Evolutionary conservation across 2,113 vertebrate species (phyloP), one percentile per base, ranked within the genome.

Genomic region (Scalopus aquaticus): DNA sequence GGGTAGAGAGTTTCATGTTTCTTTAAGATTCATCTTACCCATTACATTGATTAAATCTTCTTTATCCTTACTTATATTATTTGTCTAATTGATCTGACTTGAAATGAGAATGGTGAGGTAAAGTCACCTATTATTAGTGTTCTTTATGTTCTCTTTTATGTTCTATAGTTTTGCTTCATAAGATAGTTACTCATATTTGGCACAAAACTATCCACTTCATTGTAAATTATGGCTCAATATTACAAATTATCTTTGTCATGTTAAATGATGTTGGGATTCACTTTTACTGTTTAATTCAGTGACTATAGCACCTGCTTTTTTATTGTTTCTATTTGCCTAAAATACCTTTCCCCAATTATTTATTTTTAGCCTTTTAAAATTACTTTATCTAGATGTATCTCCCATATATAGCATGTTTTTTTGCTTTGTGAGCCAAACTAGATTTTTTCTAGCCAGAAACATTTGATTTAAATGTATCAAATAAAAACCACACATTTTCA

Each of bases 381-480:
- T 49, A 60, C 24, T 80, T 84, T 19, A 20, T 56, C 37, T 64
- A 46, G 19, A 65, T 80, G 5, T 44, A 56, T 54, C 46, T 79
- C 9, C 72, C 72, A 15, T 35, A 42, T 39, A 26, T 12, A 54
- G 24, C 37, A 51, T 51, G 15, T 72, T 3, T 35, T 93, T 92
- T 54, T 51, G 20, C 37, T 64, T 32, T 74, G 3, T n/a, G 30
- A 86, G 10, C n/a, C 19, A 86, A 64, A 56, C 32, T 79, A 44
- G 49, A 62, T 64, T 70, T 44, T 89, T 58, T 17, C 98, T 98
- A 98, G 97, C 98, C 98, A 98, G 98, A 99, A 98, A 98, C 98
- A 98, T 98, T 97, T 98, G 98, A 98, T 98, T 98, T 98, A 98
- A 98, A 98, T 97, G 98, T 98, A 98, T 98, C 98, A 97, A 98